Evolutionary conservation across 2,113 vertebrate species (phyloP).

Genomic region (Gnathonemus echidnorhynchus): DNA sequence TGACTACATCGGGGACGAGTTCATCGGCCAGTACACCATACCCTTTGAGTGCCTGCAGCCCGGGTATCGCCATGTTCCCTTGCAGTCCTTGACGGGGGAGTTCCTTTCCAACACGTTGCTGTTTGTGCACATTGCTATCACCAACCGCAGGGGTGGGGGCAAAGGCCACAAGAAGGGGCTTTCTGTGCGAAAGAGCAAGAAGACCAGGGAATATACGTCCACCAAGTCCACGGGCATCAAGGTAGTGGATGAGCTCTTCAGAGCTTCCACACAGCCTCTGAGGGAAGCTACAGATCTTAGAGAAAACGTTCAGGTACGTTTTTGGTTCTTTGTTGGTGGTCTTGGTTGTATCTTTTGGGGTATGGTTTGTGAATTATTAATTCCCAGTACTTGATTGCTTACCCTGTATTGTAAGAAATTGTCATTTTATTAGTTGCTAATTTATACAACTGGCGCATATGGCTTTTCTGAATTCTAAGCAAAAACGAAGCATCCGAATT

Average conservation of each 20-base stretch:
- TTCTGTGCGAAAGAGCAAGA: slow-evolving; percentile 74
- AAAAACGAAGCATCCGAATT: neutral
- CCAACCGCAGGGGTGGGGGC: slow-evolving; percentile 77
- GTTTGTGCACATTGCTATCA: slow-evolving; percentile 84
- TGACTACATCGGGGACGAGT: slow-evolving; percentile 86
- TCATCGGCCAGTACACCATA: slow-evolving; percentile 90
- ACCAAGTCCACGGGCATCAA: slow-evolving; percentile 82
- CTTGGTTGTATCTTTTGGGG: neutral
- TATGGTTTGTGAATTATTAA: neutral
- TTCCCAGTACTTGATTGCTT: neutral
- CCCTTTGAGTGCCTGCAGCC: slow-evolving; percentile 86
- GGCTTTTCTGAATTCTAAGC: neutral
- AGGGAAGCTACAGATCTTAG: slow-evolving; percentile 83
- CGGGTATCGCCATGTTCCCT: slow-evolving; percentile 79
- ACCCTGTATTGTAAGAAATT: neutral
- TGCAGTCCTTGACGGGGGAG: slow-evolving; percentile 78
- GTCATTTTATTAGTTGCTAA: neutral
- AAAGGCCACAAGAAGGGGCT: slow-evolving; percentile 78
- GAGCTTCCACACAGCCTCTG: slow-evolving; percentile 77
- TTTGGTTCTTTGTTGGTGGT: neutral
- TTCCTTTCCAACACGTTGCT: slow-evolving; percentile 76
- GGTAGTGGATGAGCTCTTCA: slow-evolving; percentile 82
- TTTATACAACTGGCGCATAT: neutral
- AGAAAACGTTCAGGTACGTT: slow-evolving; percentile 81
- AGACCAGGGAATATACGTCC: slow-evolving; percentile 77